Conservation (phyloP, 92 coral and sea anemone genomes). For the Actinostola sp. region DNA sequence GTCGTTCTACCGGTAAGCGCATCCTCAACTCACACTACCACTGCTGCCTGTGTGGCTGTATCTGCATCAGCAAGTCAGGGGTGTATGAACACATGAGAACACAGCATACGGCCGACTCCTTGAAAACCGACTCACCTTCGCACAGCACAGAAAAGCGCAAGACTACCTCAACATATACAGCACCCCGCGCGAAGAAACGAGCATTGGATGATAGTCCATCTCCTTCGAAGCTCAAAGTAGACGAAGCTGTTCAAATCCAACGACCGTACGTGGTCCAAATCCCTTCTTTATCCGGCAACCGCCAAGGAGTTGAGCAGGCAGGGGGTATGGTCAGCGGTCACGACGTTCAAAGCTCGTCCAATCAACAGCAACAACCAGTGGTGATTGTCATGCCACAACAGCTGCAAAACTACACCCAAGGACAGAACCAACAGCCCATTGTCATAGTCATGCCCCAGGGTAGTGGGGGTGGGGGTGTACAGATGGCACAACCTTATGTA, state of each 20-base stretch:
- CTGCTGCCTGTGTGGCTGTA: constrained; percentile 85
- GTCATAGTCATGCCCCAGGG: constrained; percentile 90
- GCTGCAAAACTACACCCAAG: constrained; percentile 40
- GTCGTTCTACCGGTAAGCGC: constrained; percentile 78
- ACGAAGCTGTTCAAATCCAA: constrained; percentile 15
- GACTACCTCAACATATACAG: not conserved
- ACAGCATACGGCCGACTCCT: constrained; percentile 52
- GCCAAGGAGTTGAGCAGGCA: constrained; percentile 30
- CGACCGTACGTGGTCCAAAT: constrained; percentile 71
- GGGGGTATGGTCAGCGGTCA: constrained; percentile 33
- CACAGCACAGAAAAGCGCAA: constrained; percentile 24
- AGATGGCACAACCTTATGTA: constrained; percentile 75
- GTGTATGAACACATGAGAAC: constrained; percentile 89
- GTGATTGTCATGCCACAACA: constrained; percentile 90
- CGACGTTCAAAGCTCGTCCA: constrained; percentile 24
- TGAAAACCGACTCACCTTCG: constrained; percentile 15
- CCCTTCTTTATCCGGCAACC: constrained; percentile 8
- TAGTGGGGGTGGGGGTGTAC: constrained; percentile 57
- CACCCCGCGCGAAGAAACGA: constrained; percentile 9
- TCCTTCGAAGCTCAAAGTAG: constrained; percentile 11
- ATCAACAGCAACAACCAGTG: constrained; percentile 60
- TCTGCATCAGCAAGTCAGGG: constrained; percentile 85
- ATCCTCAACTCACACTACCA: constrained; percentile 87
- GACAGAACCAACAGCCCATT: constrained; percentile 77
- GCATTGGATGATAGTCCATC: constrained; percentile 28